Evolutionary conservation across 2,888 invertebrate genomes (phyloP), one percentile per base, ranked within the genome.

Genomic region (Panorpa germanica): DNA sequence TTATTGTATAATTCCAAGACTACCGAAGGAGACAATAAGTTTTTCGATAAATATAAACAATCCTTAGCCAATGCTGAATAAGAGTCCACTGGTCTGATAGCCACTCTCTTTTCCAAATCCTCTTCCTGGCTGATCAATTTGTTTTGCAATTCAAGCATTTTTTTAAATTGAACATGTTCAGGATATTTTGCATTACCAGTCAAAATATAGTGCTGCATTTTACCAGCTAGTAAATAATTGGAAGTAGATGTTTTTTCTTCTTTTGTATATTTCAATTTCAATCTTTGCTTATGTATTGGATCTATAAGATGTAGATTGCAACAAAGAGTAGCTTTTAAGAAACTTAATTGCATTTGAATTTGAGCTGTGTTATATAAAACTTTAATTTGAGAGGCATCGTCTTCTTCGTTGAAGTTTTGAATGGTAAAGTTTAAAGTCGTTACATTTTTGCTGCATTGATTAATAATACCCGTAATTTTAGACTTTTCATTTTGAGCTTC

Each of bases 271-370:
- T 65, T 50, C 7, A 73, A 61, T 52, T 81, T 81, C 0, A 86
- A 49, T 1, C 66, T 59, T 38, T 72, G 66, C 50, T 85, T 85
- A 34, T 76, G 70, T 0, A 82, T 70, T 1, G 88, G 86, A 58
- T 93, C 93, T 4, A 90, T 73, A 2, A 68, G 51, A 11, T 73
- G 74, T 8, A 75, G 56, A 46, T 68, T 63, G 0, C 67, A 59
- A 44, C 70, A 61, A 4, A 75, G 46, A 38, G 59, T 55, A 1
- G 65, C 45, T 40, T 69, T 63, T 2, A 70, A 38, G 12, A 64
- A 48, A 38, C 70, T 70, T 4, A 66, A 50, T 12, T 59, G 40
- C 26, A 57, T 39, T 32, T 15, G 28, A 14, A 23, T 27, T 25
- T 12, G 12, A 21, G 10, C 12, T 25, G 14, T 15, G 18, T 24